A percentile compares a stretch with the other conserved stretches of the same genome.
Evolutionary conservation across 1,140 invertebrate species (phyloP).

Genomic region (Gonioctena quinquepunctata): DNA sequence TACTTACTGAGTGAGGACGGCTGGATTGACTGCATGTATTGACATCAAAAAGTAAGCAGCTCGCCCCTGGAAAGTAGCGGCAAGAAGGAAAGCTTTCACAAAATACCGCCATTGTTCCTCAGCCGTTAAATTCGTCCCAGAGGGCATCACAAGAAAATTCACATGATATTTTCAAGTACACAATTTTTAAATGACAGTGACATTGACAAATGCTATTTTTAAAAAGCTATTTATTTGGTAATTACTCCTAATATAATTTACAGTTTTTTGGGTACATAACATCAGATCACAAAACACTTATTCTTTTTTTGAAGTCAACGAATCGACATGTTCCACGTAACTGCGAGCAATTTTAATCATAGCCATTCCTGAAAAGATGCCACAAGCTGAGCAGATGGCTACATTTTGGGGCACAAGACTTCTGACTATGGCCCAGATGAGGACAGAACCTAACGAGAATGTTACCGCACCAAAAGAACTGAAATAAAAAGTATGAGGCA

Average conservation of each 20-base stretch:
- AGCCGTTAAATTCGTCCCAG: not conserved
- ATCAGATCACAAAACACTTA: constrained; percentile 5
- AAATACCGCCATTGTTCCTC: constrained; percentile 16
- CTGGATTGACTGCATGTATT: constrained; percentile 43
- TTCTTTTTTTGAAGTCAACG: constrained; percentile 33
- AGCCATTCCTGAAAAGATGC: constrained; percentile 63
- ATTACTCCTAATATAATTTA: not conserved
- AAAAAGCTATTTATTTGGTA: not conserved
- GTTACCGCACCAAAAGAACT: constrained; percentile 68
- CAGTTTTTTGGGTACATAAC: not conserved
- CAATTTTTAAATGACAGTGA: not conserved
- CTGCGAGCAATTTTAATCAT: constrained; percentile 64
- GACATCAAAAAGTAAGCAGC: constrained; percentile 50
- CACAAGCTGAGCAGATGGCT: constrained; percentile 62
- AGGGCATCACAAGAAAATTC: not conserved
- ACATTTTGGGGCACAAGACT: constrained; percentile 68
- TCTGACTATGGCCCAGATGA: constrained; percentile 72
- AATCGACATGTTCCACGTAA: constrained; percentile 58
- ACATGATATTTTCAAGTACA: not conserved
- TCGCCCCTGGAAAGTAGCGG: constrained; percentile 42
- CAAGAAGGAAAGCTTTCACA: constrained; percentile 31
- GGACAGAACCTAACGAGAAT: constrained; percentile 73
- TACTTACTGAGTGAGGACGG: constrained; percentile 37
- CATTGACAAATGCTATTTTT: not conserved
- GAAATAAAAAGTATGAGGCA: constrained; percentile 35